Percentiles rank a stretch among this genome's conserved stretches.
Conservation (phyloP, 2,797 vertebrate species). For the Ceryle rudis region DNA sequence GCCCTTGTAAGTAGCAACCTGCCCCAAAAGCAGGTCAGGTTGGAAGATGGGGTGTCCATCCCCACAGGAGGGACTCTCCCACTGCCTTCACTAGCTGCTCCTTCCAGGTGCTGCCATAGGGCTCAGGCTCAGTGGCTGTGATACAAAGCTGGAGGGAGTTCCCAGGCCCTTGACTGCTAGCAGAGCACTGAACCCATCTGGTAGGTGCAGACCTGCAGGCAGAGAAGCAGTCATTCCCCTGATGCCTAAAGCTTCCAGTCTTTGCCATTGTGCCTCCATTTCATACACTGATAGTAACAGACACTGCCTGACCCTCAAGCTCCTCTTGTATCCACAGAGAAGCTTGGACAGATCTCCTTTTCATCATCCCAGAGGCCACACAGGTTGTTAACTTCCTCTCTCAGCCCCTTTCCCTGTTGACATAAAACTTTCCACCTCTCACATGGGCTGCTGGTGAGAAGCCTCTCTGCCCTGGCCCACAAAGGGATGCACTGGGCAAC, state of each 20-base stretch:
- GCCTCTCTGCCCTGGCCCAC: not conserved
- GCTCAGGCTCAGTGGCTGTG: accelerated
- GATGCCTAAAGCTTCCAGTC: not conserved
- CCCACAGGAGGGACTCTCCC: not conserved
- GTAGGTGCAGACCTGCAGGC: not conserved
- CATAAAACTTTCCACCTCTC: accelerated
- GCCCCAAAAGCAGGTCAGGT: not conserved
- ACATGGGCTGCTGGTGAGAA: not conserved
- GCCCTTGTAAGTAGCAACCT: not conserved
- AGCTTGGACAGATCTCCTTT: not conserved
- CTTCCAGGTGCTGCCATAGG: not conserved
- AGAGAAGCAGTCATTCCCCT: not conserved
- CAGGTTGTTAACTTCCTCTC: not conserved
- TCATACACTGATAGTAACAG: not conserved
- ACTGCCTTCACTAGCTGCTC: not conserved
- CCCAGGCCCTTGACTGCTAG: not conserved
- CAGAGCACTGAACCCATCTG: not conserved
- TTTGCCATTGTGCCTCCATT: not conserved
- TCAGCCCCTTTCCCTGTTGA: not conserved
- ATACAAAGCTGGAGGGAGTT: not conserved
- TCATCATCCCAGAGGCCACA: accelerated
- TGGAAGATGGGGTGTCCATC: not conserved
- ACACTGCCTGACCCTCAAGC: not conserved
- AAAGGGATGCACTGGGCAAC: accelerated
- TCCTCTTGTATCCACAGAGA: not conserved